Percentiles rank a stretch among this genome's conserved stretches.
These are phyloP conservation scores for Dicrurus megarhynchus DNA, from an alignment of 2,113 vertebrate species.

Conservation along the genomic window DNA sequence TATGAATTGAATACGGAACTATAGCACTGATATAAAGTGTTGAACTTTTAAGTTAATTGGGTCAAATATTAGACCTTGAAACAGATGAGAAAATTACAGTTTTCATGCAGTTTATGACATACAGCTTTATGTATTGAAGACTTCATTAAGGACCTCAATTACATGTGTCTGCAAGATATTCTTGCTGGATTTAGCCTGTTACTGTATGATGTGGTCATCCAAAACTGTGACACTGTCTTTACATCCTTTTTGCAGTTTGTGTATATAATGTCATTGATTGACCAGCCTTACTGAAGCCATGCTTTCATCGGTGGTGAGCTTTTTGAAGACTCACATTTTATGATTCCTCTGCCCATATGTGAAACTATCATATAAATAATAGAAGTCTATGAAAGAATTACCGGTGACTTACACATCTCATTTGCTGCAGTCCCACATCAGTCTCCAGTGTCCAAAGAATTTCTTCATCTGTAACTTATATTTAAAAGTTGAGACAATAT, in stretches of 20 bases:
- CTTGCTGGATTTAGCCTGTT: background rate
- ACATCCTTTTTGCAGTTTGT: background rate
- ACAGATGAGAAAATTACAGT: background rate
- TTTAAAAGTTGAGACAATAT: background rate
- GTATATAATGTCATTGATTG: background rate
- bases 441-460: background rate
- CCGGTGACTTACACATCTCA: background rate
- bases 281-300: background rate
- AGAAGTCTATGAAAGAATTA: background rate
- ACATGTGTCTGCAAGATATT: background rate
- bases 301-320: background rate
- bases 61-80: background rate
- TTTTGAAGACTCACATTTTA: background rate
- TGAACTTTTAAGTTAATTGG: background rate
- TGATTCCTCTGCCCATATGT: background rate
- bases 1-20: background rate
- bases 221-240: background rate
- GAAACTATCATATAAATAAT: background rate
- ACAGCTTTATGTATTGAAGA: background rate
- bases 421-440: background rate
- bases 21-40: background rate
- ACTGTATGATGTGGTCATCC: background rate
- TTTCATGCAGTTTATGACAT: background rate
- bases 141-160: background rate
- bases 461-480: background rate